Conservation (phyloP, 1,140 invertebrate genomes). For the Atta texana region DNA sequence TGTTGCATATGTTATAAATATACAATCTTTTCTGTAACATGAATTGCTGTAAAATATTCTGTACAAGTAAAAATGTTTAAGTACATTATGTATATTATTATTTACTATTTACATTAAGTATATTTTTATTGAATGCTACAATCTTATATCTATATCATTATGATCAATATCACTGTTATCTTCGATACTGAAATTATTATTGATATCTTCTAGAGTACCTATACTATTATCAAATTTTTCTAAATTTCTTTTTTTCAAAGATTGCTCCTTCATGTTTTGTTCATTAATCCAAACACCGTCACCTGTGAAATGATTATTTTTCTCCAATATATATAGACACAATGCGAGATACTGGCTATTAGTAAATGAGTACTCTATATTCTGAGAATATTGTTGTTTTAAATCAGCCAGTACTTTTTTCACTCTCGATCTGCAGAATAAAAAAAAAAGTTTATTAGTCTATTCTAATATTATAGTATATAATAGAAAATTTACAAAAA, state of each 20-base stretch:
- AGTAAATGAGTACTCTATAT: constrained; percentile 58
- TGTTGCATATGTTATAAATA: constrained; percentile 3
- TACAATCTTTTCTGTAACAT: constrained; percentile 1
- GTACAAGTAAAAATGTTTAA: constrained; percentile 34
- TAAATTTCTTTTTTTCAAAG: neutral
- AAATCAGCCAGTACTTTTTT: constrained; percentile 67
- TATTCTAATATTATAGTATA: constrained; percentile 5
- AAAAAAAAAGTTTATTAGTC: constrained; percentile 68
- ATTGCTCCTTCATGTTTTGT: neutral
- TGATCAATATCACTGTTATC: neutral
- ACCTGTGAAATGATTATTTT: constrained; percentile 78
- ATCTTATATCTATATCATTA: neutral
- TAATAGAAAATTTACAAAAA: neutral
- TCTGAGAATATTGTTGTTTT: constrained; percentile 66
- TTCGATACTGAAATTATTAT: neutral
- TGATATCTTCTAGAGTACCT: neutral
- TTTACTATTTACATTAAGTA: neutral
- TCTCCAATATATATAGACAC: constrained; percentile 81
- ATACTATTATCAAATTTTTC: neutral
- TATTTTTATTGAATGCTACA: neutral
- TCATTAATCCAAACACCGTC: constrained; percentile 75
- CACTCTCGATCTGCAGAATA: constrained; percentile 71
- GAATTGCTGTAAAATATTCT: constrained; percentile 32
- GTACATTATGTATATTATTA: constrained; percentile 12
- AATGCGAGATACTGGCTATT: constrained; percentile 75